A percentile compares a stretch with the other conserved stretches of the same genome.
Evolutionary conservation across 2,797 vertebrate species (phyloP).

Genomic region (Falco berigora): DNA sequence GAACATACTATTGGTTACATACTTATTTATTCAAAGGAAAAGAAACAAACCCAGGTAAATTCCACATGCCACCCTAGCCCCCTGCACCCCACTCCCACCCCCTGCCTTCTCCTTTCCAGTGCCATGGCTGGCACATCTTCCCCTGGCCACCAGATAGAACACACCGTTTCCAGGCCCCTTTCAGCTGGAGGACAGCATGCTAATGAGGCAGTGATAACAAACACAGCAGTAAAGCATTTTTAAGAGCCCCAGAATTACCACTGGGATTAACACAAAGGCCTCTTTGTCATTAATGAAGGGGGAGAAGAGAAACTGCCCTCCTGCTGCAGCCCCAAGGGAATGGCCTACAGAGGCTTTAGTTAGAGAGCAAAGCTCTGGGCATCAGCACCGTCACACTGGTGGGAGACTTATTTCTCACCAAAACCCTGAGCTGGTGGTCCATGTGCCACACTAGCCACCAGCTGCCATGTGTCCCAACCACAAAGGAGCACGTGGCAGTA

Average conservation of each 20-base stretch:
- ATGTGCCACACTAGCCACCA: background rate
- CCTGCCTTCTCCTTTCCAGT: background rate
- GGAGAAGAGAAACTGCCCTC: background rate
- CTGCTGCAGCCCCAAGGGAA: background rate
- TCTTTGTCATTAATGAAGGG: conserved; percentile 8
- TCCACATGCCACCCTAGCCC: background rate
- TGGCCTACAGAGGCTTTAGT: background rate
- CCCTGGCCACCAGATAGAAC: background rate
- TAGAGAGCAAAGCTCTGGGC: background rate
- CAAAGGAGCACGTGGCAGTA: accelerated
- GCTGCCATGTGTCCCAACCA: background rate
- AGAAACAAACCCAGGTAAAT: background rate
- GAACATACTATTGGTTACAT: background rate
- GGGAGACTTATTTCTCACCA: background rate
- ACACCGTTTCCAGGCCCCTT: background rate
- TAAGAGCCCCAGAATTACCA: conserved; percentile 23
- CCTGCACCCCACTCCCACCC: background rate
- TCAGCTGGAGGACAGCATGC: background rate
- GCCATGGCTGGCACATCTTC: background rate
- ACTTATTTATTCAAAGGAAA: background rate
- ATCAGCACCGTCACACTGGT: background rate
- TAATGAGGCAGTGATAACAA: conserved; percentile 45
- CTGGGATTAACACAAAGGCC: conserved; percentile 39
- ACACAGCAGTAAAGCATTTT: background rate
- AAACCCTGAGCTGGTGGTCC: background rate